Evolutionary conservation across 30 jellyfish, hydroid and myxozoan species (phyloP).

Genomic region (Rhopilema esculentum): DNA sequence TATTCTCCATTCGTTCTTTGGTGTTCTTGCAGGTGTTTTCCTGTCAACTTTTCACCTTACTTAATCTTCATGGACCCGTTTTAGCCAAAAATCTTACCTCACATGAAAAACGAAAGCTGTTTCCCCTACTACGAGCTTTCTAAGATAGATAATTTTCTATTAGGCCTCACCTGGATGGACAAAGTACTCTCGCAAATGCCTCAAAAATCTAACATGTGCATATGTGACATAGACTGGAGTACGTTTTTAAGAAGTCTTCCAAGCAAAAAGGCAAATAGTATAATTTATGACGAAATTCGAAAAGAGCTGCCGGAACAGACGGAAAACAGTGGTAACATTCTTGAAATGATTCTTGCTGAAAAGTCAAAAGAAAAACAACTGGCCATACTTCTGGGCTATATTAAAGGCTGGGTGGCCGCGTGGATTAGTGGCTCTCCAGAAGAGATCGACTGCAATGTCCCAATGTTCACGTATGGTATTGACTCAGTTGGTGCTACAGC

Average conservation of each 20-base stretch:
- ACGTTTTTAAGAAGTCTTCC: constrained; percentile 58
- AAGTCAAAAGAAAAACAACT: constrained; percentile 42
- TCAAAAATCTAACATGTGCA: constrained; percentile 44
- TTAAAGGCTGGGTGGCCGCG: constrained; percentile 71
- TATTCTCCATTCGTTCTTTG: too few relatives aligned
- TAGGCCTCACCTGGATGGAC: constrained; percentile 71
- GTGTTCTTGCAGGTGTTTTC: too few relatives aligned
- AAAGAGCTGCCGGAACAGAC: constrained; percentile 50
- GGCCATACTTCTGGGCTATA: constrained; percentile 40
- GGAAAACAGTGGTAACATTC: constrained; percentile 21
- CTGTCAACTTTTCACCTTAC: too few relatives aligned
- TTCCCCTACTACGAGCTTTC: too few relatives aligned
- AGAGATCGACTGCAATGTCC: constrained; percentile 73
- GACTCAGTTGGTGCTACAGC: constrained; percentile 85
- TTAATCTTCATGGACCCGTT: too few relatives aligned
- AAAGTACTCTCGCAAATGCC: constrained; percentile 67
- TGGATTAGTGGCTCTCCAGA: constrained; percentile 80
- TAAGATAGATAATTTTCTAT: neutral
- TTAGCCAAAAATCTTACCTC: too few relatives aligned
- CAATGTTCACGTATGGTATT: constrained; percentile 71
- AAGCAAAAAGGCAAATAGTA: constrained; percentile 35
- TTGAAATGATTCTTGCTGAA: constrained; percentile 46
- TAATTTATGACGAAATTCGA: constrained; percentile 47
- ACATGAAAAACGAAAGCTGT: too few relatives aligned
- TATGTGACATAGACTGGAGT: constrained; percentile 75